Percentiles rank a stretch among this genome's conserved stretches.
Evolutionary conservation across 2,113 vertebrate genomes (phyloP).

Genomic region (Oncorhynchus gorbuscha): DNA sequence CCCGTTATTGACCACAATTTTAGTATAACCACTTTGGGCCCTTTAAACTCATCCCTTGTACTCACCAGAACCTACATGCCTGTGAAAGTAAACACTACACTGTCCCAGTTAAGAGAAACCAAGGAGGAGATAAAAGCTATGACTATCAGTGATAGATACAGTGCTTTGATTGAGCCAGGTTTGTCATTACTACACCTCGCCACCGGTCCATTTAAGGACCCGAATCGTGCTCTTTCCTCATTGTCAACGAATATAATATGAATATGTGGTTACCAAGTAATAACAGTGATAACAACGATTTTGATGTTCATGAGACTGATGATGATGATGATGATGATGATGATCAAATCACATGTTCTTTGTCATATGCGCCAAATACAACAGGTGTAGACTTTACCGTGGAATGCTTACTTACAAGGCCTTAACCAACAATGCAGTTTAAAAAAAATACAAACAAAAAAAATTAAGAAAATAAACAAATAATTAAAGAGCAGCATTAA

Average conservation of each 20-base stretch:
- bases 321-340: not conserved
- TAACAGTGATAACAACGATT: not conserved
- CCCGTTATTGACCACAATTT: conserved; percentile 1
- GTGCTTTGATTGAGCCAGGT: not conserved
- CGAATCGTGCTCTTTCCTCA: not conserved
- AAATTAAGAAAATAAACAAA: too few relatives aligned
- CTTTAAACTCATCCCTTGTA: not conserved
- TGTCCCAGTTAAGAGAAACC: not conserved
- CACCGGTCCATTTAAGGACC: not conserved
- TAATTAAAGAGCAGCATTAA: too few relatives aligned
- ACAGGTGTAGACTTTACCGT: too few relatives aligned
- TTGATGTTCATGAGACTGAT: not conserved
- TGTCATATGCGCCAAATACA: too few relatives aligned
- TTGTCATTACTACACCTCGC: not conserved
- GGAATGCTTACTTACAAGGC: too few relatives aligned
- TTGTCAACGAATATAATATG: not conserved
- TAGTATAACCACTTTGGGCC: not conserved
- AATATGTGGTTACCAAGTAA: not conserved
- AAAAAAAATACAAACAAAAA: too few relatives aligned
- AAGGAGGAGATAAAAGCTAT: not conserved
- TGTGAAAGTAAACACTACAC: not conserved
- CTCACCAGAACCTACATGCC: too few relatives aligned
- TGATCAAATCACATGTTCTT: too few relatives aligned
- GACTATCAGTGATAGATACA: not conserved
- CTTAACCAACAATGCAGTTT: too few relatives aligned